Percentiles rank a stretch among this genome's conserved stretches.
Conservation (phyloP, 2,113 vertebrate genomes). For the Xyrauchen texanus region DNA sequence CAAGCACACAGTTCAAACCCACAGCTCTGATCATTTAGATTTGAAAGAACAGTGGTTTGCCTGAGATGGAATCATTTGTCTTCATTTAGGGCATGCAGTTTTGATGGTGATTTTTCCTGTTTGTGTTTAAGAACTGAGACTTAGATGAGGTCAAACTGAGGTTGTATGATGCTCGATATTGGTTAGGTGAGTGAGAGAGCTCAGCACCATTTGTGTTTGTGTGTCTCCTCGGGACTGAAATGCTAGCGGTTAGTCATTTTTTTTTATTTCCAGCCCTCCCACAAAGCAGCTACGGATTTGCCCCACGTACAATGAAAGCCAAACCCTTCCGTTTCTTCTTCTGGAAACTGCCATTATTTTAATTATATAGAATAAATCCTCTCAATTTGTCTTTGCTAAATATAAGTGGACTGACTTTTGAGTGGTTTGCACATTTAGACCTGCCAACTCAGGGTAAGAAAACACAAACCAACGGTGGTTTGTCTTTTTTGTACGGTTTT, state of each 20-base stretch:
- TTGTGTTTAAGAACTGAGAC: neutral
- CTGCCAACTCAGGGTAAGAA: neutral
- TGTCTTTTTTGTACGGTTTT: too few species aligned
- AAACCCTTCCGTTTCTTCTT: conserved; percentile 43
- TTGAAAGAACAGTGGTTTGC: neutral
- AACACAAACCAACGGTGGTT: too few species aligned
- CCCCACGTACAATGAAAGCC: conserved; percentile 18
- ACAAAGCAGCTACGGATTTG: conserved; percentile 5
- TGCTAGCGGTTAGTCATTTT: conserved; percentile 46
- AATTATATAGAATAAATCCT: conserved; percentile 34
- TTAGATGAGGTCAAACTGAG: neutral
- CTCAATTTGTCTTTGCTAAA: neutral
- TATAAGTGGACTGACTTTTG: neutral
- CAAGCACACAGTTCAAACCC: neutral
- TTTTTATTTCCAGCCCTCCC: too few species aligned
- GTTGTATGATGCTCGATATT: neutral
- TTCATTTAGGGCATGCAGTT: too few species aligned
- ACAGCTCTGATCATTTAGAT: neutral
- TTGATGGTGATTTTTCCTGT: neutral
- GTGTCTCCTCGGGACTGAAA: conserved; percentile 42
- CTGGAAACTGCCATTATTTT: conserved; percentile 42
- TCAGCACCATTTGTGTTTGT: conserved; percentile 54
- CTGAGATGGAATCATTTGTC: too few species aligned
- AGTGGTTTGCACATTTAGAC: conserved; percentile 10
- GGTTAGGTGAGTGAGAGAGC: conserved; percentile 57